phyloP scores from a whole-genome alignment of 2,888 invertebrate species.

The Scrobipalpa atriplicella region DNA sequence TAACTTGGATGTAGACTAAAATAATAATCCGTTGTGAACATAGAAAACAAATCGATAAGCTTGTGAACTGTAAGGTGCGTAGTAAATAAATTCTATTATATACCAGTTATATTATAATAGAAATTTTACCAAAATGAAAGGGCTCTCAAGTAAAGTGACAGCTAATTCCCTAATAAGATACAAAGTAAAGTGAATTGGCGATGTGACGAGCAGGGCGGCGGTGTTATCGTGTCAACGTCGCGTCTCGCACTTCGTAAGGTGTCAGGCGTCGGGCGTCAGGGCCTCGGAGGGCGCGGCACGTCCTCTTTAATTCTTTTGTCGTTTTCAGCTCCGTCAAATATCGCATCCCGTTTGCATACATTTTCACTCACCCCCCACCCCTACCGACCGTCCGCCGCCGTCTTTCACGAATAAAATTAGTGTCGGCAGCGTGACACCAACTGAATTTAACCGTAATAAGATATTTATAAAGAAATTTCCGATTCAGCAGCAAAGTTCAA shows the following conservation, averaged over 20 bases:
- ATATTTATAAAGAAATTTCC: conserved; percentile 83
- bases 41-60: conserved; percentile 18
- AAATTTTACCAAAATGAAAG: conserved; percentile 50
- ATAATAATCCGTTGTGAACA: conserved; percentile 12
- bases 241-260: conserved; percentile 33
- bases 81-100: neutral
- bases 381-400: conserved; percentile 53
- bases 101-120: neutral
- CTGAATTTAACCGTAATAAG: conserved; percentile 82
- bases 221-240: conserved; percentile 52
- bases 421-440: conserved; percentile 82
- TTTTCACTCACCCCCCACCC: conserved; percentile 61
- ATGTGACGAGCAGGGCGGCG: conserved; percentile 46
- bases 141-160: conserved; percentile 56
- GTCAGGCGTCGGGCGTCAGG: conserved; percentile 25
- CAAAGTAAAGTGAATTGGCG: conserved; percentile 70
- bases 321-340: conserved; percentile 80
- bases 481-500: conserved; percentile 82
- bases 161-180: conserved; percentile 68
- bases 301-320: conserved; percentile 78
- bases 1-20: conserved; percentile 7
- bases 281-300: conserved; percentile 38
- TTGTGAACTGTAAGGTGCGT: conserved; percentile 31
- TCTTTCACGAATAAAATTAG: conserved; percentile 81
- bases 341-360: conserved; percentile 79